Percentiles rank a stretch among this genome's conserved stretches.
Evolutionary conservation across 2,113 vertebrate genomes (phyloP).

Genomic region (Noturus placidus): DNA sequence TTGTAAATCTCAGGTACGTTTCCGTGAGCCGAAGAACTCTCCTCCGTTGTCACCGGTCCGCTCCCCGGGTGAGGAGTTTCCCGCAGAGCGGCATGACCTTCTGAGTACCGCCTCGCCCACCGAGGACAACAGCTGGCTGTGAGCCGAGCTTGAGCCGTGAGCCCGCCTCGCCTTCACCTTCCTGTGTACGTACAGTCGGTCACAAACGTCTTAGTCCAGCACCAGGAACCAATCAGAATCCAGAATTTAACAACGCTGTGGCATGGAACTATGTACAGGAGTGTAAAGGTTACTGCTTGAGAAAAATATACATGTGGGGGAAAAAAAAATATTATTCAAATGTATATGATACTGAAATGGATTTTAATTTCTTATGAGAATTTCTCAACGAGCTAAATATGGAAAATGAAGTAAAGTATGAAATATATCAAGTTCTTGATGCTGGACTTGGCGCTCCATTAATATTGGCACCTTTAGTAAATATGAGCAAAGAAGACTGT

Average conservation of each 20-base stretch:
- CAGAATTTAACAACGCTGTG: not conserved
- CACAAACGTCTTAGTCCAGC: not conserved
- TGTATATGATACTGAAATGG: not conserved
- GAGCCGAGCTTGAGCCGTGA: constrained; percentile 52
- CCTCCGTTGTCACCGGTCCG: not conserved
- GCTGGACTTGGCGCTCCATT: not conserved
- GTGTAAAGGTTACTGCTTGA: not conserved
- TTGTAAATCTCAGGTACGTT: constrained; percentile 29
- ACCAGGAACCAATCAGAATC: not conserved
- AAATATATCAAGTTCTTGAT: not conserved
- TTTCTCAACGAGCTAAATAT: not conserved
- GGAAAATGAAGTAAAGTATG: not conserved
- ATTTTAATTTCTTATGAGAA: not conserved
- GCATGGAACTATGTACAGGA: no score
- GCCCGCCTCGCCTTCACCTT: not conserved
- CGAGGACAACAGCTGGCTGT: constrained; percentile 60
- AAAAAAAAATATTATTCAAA: not conserved
- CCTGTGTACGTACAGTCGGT: not conserved
- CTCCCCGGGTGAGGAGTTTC: constrained; percentile 26
- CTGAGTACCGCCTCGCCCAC: constrained; percentile 40
- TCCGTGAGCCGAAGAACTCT: constrained; percentile 16
- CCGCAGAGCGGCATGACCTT: constrained; percentile 63
- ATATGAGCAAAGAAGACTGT: no score
- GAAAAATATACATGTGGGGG: not conserved
- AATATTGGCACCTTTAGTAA: no score